Evolutionary conservation across 2,888 invertebrate species (phyloP).

Genomic region (Syrphus vitripennis): DNA sequence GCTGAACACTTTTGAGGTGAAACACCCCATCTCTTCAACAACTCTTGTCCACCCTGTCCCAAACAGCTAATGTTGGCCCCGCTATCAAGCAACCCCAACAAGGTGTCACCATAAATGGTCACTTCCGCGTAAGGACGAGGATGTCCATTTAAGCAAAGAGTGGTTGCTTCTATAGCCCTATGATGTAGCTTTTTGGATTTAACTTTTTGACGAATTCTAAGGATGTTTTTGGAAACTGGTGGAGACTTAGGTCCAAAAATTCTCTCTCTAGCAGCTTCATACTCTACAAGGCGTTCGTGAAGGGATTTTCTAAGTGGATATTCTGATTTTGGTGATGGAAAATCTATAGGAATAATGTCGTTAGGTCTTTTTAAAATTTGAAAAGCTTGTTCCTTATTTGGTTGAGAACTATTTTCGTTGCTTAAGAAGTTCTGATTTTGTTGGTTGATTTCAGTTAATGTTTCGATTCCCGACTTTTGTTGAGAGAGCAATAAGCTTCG

Average conservation of each 20-base stretch:
- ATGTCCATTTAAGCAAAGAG: background rate
- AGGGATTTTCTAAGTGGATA: background rate
- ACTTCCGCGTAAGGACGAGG: constrained; percentile 2
- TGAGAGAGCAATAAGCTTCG: background rate
- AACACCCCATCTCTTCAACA: background rate
- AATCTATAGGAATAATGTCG: background rate
- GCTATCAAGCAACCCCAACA: constrained; percentile 3
- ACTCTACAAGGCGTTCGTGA: background rate
- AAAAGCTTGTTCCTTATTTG: background rate
- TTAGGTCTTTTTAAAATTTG: background rate
- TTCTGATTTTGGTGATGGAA: background rate
- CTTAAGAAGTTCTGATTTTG: background rate
- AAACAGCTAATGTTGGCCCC: background rate
- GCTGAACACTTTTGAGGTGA: background rate
- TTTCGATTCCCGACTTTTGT: background rate
- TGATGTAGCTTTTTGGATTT: background rate
- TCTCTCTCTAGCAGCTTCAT: background rate
- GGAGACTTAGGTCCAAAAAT: background rate
- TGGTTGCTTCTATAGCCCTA: background rate
- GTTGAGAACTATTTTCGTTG: background rate
- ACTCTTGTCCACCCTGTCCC: background rate
- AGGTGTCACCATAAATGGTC: background rate
- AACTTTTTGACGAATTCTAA: background rate
- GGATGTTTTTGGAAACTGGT: background rate
- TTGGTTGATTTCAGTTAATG: background rate